These are phyloP conservation scores for Tapera naevia DNA, from an alignment of 2,797 vertebrate genomes.

Conservation along the genomic window DNA sequence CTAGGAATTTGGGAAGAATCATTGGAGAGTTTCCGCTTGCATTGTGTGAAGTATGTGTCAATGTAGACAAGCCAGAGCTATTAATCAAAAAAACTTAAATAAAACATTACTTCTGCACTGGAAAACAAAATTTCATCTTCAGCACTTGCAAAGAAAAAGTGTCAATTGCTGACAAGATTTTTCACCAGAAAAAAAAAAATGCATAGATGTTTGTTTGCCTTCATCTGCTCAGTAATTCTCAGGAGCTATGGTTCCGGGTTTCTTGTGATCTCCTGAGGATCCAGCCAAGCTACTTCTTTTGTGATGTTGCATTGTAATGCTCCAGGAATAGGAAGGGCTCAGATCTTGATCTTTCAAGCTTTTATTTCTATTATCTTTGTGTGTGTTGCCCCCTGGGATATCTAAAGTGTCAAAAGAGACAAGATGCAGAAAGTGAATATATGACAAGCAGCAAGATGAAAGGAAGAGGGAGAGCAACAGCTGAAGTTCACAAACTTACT, in stretches of 20 bases:
- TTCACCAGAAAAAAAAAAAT: background rate
- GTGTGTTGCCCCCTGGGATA: background rate
- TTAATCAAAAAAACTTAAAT: constrained; percentile 14
- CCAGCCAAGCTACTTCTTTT: constrained; percentile 26
- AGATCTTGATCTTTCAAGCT: constrained; percentile 36
- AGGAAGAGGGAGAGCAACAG: constrained; percentile 19
- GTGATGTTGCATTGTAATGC: background rate
- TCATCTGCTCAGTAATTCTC: constrained; percentile 27
- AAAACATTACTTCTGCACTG: constrained; percentile 9
- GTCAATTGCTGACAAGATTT: constrained; percentile 34
- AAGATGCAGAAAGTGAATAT: constrained; percentile 30
- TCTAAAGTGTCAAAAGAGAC: constrained; percentile 42
- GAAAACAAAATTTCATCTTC: constrained; percentile 15
- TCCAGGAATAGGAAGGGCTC: constrained; percentile 34
- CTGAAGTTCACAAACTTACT: constrained; percentile 25
- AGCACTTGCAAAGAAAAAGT: background rate
- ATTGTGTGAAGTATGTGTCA: background rate
- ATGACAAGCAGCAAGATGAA: constrained; percentile 27
- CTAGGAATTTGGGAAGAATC: background rate
- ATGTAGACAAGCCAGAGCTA: background rate
- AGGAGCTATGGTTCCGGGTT: constrained; percentile 40
- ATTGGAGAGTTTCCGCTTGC: background rate
- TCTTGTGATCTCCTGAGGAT: constrained; percentile 50
- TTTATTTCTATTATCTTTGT: constrained; percentile 51
- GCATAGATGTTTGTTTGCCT: background rate